Evolutionary conservation across 2,888 invertebrate species (phyloP).

Genomic region (Lepidonotus clava): DNA sequence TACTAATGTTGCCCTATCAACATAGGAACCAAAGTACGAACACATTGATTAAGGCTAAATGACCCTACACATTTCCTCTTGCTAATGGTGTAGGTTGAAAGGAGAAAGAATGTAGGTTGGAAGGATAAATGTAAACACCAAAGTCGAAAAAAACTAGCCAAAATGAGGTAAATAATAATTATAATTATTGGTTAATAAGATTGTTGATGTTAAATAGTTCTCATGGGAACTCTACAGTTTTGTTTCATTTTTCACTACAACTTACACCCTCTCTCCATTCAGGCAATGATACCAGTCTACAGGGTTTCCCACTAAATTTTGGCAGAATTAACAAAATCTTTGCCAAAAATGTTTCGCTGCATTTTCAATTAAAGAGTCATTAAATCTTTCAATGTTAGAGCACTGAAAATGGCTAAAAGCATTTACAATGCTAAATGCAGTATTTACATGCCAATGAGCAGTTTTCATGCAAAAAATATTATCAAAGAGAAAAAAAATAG

Average conservation of each 20-base stretch:
- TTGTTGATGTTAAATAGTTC: too few relatives aligned
- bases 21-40: conserved; percentile 22
- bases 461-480: background rate
- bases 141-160: background rate
- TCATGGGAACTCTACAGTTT: too few relatives aligned
- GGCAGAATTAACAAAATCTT: background rate
- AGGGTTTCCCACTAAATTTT: conserved; percentile 8
- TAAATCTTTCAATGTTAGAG: too few relatives aligned
- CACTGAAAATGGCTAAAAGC: background rate
- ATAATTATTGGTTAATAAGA: too few relatives aligned
- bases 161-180: too few relatives aligned
- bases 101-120: conserved; percentile 43
- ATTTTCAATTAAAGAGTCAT: too few relatives aligned
- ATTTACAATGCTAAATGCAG: conserved; percentile 30
- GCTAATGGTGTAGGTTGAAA: conserved; percentile 35
- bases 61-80: conserved; percentile 33
- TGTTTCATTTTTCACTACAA: conserved; percentile 5
- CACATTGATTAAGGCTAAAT: conserved; percentile 11
- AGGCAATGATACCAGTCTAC: conserved; percentile 40
- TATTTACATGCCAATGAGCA: conserved; percentile 8
- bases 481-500: background rate
- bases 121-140: background rate
- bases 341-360: too few relatives aligned
- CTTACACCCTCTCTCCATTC: conserved; percentile 42
- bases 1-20: conserved; percentile 24